A percentile compares a stretch with the other conserved stretches of the same genome.
Evolutionary conservation across 2,888 invertebrate genomes (phyloP).

Genomic region (Patella pellucida): DNA sequence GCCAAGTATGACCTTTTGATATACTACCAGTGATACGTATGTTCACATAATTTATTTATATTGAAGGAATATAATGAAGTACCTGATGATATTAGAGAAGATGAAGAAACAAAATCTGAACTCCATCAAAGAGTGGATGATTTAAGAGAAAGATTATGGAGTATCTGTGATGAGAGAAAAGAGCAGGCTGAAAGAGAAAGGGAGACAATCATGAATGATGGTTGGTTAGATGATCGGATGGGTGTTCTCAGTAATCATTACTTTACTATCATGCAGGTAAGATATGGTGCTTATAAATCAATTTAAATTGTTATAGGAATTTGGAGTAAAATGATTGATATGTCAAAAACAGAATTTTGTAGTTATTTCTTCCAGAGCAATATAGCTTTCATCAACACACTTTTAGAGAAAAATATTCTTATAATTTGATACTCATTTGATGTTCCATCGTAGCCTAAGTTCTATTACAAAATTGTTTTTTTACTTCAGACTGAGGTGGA

Average conservation of each 20-base stretch:
- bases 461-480: background rate
- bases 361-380: too few relatives aligned
- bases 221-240: constrained; percentile 70
- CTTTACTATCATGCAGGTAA: constrained; percentile 68
- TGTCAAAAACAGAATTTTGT: too few relatives aligned
- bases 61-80: constrained; percentile 68
- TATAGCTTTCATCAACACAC: too few relatives aligned
- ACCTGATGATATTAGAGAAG: constrained; percentile 68
- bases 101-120: constrained; percentile 69
- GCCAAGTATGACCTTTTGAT: too few relatives aligned
- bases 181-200: constrained; percentile 67
- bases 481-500: constrained; percentile 62
- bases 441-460: too few relatives aligned
- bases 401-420: too few relatives aligned
- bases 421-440: too few relatives aligned
- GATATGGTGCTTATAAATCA: too few relatives aligned
- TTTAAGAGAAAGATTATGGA: constrained; percentile 68
- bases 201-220: constrained; percentile 63
- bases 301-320: too few relatives aligned
- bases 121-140: constrained; percentile 70
- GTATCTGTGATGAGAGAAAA: constrained; percentile 70
- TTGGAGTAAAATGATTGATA: too few relatives aligned
- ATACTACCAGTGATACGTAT: too few relatives aligned
- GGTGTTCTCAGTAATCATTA: constrained; percentile 69
- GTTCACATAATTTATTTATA: background rate